phyloP scores from a whole-genome alignment of 2,113 vertebrate species.

The Microtus pennsylvanicus region DNA sequence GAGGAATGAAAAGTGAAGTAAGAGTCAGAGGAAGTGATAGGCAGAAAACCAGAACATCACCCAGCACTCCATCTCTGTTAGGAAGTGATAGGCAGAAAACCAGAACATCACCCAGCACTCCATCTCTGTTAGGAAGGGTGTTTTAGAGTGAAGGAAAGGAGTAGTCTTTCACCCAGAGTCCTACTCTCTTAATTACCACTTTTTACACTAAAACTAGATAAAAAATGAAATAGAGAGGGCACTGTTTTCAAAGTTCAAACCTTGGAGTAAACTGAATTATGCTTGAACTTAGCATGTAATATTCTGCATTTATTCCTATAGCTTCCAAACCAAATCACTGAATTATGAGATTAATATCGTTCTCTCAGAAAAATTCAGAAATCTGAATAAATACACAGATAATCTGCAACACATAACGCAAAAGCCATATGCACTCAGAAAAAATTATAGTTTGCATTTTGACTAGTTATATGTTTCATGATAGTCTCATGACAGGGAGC shows the following conservation, averaged over 20 bases:
- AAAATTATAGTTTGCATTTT: not conserved
- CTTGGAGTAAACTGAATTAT: slow-evolving; percentile 30
- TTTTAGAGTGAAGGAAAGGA: slow-evolving; percentile 9
- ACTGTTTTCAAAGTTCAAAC: slow-evolving; percentile 54
- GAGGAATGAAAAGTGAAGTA: slow-evolving; percentile 70
- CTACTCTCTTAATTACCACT: not conserved
- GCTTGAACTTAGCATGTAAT: not conserved
- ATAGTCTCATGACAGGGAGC: not conserved
- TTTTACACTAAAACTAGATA: slow-evolving; percentile 49
- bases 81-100: not conserved
- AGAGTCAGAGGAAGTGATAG: not conserved
- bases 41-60: not conserved
- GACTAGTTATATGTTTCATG: not conserved
- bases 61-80: not conserved
- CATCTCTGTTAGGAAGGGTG: not conserved
- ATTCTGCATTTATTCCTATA: slow-evolving; percentile 16
- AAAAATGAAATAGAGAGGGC: slow-evolving; percentile 27
- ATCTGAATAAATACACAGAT: not conserved
- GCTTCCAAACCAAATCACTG: slow-evolving; percentile 9
- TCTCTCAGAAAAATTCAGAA: slow-evolving; percentile 25
- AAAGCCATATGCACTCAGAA: not conserved
- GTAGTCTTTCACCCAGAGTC: not conserved
- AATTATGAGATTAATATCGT: slow-evolving; percentile 27
- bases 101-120: slow-evolving; percentile 8
- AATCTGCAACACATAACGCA: not conserved